These are phyloP conservation scores for Phyllostomus hastatus DNA, from an alignment of 2,113 vertebrate genomes.

Conservation along the genomic window DNA sequence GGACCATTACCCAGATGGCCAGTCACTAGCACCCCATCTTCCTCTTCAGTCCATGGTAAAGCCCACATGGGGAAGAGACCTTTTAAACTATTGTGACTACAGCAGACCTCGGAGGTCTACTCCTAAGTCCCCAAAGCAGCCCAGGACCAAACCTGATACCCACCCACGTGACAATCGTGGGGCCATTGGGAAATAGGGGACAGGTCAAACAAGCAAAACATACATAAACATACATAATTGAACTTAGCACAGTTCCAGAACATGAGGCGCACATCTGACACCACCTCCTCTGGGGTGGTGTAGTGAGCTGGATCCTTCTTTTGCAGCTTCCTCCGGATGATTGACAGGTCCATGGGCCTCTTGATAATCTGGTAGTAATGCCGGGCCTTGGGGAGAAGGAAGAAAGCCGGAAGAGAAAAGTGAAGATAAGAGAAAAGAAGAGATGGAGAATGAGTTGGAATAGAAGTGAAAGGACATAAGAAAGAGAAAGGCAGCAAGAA, in stretches of 20 bases:
- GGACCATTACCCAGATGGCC: neutral
- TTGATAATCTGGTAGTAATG: constrained; percentile 99
- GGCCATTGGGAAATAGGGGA: constrained; percentile 73
- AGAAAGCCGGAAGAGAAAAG: neutral
- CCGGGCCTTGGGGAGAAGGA: constrained; percentile 80
- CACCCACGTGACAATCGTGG: neutral
- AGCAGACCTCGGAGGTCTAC: neutral
- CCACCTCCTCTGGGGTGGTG: constrained; percentile 88
- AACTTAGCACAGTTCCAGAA: constrained; percentile 98
- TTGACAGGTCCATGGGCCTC: constrained; percentile 97
- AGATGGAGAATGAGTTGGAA: neutral
- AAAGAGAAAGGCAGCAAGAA: neutral
- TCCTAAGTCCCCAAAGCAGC: neutral
- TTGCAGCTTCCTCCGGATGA: constrained; percentile 90
- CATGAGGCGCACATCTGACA: constrained; percentile 95
- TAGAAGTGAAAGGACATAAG: neutral
- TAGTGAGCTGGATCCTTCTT: constrained; percentile 89
- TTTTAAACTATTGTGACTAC: neutral
- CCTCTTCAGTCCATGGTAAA: neutral
- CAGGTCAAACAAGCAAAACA: constrained; percentile 71
- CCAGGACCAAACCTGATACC: neutral
- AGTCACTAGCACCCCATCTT: neutral
- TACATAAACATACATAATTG: constrained; percentile 98
- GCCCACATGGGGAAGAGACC: neutral
- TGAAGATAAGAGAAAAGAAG: neutral